Percentiles rank a stretch among this genome's conserved stretches.
These are phyloP conservation scores for Perognathus longimembris DNA, from an alignment of 2,113 vertebrate genomes.

Conservation along the genomic window DNA sequence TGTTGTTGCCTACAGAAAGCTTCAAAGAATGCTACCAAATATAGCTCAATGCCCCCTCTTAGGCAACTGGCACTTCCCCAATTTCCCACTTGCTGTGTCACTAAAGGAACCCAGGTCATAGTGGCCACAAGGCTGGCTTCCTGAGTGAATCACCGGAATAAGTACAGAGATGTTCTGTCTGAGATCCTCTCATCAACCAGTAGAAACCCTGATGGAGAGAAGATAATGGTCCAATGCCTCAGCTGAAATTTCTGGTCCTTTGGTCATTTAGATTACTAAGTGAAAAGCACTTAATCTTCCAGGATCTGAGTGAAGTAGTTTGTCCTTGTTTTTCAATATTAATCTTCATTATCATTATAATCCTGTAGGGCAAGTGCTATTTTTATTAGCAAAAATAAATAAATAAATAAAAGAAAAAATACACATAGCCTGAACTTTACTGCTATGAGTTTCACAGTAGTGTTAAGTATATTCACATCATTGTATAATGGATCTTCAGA, in stretches of 20 bases:
- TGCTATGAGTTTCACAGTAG: background rate
- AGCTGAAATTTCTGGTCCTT: conserved; percentile 12
- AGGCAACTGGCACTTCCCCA: background rate
- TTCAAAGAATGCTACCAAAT: background rate
- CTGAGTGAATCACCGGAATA: background rate
- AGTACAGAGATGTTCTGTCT: background rate
- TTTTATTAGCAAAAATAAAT: background rate
- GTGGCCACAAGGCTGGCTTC: background rate
- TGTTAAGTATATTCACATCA: background rate
- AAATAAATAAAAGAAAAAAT: no score
- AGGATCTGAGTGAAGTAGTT: background rate
- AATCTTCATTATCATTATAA: background rate
- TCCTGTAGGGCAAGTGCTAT: background rate
- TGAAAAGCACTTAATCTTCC: background rate
- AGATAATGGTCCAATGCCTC: background rate
- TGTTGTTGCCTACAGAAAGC: background rate
- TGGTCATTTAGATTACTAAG: background rate
- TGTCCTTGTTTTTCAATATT: background rate
- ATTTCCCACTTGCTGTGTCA: background rate
- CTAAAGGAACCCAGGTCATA: background rate
- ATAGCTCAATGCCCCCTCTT: background rate
- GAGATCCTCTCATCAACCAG: background rate
- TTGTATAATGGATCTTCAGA: background rate
- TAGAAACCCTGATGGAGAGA: background rate
- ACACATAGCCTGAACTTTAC: no score